phyloP scores from a whole-genome alignment of 35 echinoderm and acorn worm genomes.

The Anneissia japonica region DNA sequence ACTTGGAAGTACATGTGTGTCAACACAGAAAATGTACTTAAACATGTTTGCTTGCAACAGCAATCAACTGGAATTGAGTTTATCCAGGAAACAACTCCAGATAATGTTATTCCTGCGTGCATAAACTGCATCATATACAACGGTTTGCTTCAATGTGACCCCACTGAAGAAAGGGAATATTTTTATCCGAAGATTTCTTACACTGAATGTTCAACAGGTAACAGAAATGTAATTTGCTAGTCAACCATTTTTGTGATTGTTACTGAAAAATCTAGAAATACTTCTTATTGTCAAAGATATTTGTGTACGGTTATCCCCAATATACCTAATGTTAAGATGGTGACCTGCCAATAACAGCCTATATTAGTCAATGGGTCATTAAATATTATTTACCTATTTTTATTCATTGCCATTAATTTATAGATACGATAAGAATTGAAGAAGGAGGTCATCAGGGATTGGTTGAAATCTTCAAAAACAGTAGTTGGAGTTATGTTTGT shows the following conservation, averaged over 20 bases:
- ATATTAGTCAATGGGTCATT: no score
- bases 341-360: no score
- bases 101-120: no score
- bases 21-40: neutral
- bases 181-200: neutral
- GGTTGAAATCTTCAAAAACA: neutral
- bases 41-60: neutral
- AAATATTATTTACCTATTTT: no score
- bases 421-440: neutral
- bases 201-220: neutral
- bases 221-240: no score
- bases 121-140: neutral
- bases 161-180: neutral
- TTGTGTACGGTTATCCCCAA: no score
- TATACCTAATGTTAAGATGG: no score
- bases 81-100: neutral
- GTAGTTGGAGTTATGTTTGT: no score
- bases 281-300: no score
- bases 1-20: neutral
- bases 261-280: no score
- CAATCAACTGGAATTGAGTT: neutral
- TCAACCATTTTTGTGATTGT: no score
- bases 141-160: neutral
- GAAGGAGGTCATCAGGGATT: neutral
- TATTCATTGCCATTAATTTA: no score